Evolutionary conservation across 37 sponge, comb jelly and placozoan species (phyloP), one percentile per base, ranked within the genome.

Genomic region (Cliona cf. orientalis): DNA sequence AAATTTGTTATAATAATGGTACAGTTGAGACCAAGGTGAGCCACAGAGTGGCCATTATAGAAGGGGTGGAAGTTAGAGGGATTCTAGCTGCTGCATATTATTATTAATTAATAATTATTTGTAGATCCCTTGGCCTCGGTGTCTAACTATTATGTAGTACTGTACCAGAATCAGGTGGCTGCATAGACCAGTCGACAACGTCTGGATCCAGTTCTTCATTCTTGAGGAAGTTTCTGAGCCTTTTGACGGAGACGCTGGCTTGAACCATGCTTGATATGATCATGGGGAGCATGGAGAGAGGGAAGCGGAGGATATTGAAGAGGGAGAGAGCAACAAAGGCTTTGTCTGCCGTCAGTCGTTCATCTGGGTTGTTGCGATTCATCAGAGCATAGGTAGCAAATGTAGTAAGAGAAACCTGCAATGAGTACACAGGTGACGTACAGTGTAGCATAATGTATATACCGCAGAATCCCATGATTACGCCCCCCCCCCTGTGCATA

Each of bases 221-320:
- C 62, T 80, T 74, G 64, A 99, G 72, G 77, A 91, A 99, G 4
- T 46, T 62, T 14, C 61, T 78, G 71, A 99, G 43, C 26, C 99
- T 81, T 58, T 84, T 92, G 37, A 90, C 72, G 4, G 97, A 96
- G 33, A 96, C 99, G 66, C 91, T 87, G n/a, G 90, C 92, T 89
- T 97, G 63, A 23, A 97, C 85, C 31, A 92, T 41, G 59, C 58
- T 77, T 23, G 92, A 78, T 34, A 99, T 87, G 35, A 96, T 62
- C 66, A 90, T 67, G 39, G 99, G 99, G 29, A 99, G 63, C 95
- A 94, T 94, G 53, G 78, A 43, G 55, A 99, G 89, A 38, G 99
- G 99, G 72, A 96, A 99, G 17, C 97, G 57, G 53, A 99, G 85
- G 62, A 99, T 90, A 84, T 96, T 96, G 89, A 99, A 99, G 42